Conservation (phyloP, 2,888 invertebrate species). For the Stenichneumon culpator region DNA sequence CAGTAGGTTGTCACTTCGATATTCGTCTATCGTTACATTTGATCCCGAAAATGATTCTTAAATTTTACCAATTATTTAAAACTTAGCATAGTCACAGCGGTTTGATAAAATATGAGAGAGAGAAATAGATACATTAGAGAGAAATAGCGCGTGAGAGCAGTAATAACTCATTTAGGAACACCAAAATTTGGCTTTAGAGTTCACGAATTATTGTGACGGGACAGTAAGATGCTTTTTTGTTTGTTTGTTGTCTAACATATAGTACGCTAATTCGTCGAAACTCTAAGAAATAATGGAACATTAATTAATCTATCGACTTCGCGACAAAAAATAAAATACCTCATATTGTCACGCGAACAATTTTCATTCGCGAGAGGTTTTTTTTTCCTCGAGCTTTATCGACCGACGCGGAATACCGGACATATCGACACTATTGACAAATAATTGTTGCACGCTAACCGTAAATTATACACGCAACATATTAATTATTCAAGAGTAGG, state of each 20-base stretch:
- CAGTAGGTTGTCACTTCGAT: constrained; percentile 28
- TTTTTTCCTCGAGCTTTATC: constrained; percentile 11
- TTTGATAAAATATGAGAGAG: constrained; percentile 71
- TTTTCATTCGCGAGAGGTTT: constrained; percentile 5
- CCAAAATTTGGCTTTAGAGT: constrained; percentile 70
- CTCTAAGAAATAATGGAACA: constrained; percentile 53
- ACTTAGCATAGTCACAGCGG: constrained; percentile 81
- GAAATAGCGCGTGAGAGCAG: constrained; percentile 63
- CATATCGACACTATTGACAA: constrained; percentile 56
- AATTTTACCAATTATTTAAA: constrained; percentile 72
- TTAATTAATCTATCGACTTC: constrained; percentile 40
- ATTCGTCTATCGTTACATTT: constrained; percentile 65
- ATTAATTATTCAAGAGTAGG: background rate
- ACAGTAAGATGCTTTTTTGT: constrained; percentile 50
- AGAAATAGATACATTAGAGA: constrained; percentile 45
- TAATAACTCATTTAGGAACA: constrained; percentile 75
- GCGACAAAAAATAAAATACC: constrained; percentile 46
- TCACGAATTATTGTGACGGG: constrained; percentile 62
- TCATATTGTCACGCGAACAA: constrained; percentile 36
- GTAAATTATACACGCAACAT: constrained; percentile 9
- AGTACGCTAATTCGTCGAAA: constrained; percentile 43
- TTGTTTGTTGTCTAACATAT: constrained; percentile 58
- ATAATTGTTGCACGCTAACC: constrained; percentile 43
- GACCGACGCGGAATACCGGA: constrained; percentile 17
- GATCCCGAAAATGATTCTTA: constrained; percentile 78